Base-by-base conservation (phyloP, 2,113 vertebrate genomes). In the Gymnocephalus cernua region DNA sequence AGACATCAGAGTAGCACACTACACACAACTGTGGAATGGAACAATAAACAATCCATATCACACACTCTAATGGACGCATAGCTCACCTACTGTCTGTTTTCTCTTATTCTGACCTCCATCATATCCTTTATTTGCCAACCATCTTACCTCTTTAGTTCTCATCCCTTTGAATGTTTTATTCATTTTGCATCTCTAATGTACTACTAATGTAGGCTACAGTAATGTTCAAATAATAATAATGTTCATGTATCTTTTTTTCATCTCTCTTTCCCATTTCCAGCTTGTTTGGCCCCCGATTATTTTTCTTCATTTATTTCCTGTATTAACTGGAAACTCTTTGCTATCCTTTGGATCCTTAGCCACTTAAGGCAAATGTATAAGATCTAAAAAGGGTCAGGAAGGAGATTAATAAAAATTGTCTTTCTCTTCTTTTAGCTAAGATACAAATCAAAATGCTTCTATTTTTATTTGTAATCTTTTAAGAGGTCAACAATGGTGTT, bases 1-100 rank as follows among this genome's bases (percentile, higher is more conserved):
- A 70, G 85, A 78, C 69, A 50, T 85, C 79, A 74, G 58, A 53
- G 74, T 6, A 76, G 59, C 51, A 16, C 41, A 4, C 21, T 0
- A 15, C 18, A 27, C 53, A 53, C 12, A 57, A 50, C 61, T 21
- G 16, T 66, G 47, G 23, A 16, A 71, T 6, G 54, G 12, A 79
- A 35, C 59, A 45, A 25, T 71, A 23, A 67, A 80, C 41, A 63
- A 21, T 32, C 66, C 18, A 64, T 65, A 63, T 23, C 50, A 63
- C 32, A 15, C 73, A 74, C 6, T 58, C 18, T 77, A 61, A 83
- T 16, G 6, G 56, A 50, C 12, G 7, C 27, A 6, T 11, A 27
- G 13, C 32, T 82, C 10, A 54, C 44, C 67, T 14, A 12, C 50
- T 58, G 27, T 5, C 5, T 63, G 74, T 45, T 45, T 23, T n/a